A percentile compares a stretch with the other conserved stretches of the same genome.
Conservation (phyloP, 1,140 invertebrate species). For the Pseudomyrmex pallidus region DNA sequence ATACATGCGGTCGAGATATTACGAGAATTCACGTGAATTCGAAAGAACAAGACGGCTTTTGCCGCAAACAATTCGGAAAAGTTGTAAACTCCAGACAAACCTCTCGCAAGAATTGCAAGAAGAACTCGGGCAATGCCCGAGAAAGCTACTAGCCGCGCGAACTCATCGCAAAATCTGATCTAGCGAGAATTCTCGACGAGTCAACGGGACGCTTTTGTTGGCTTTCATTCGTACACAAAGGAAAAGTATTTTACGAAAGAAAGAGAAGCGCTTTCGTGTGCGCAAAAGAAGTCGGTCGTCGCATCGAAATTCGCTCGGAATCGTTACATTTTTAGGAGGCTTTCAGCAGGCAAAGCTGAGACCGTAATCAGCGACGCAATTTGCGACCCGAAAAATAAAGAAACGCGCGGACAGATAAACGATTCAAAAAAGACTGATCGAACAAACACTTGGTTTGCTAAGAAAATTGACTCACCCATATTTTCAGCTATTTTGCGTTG, state of each 20-base stretch:
- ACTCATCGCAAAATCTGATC: constrained; percentile 42
- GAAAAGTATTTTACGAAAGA: constrained; percentile 36
- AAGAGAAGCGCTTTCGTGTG: background rate
- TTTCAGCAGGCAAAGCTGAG: background rate
- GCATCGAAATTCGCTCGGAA: constrained; percentile 30
- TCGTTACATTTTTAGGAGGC: constrained; percentile 54
- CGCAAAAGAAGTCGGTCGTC: background rate
- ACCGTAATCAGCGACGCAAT: constrained; percentile 6
- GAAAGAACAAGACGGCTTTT: constrained; percentile 41
- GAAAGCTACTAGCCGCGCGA: constrained; percentile 31
- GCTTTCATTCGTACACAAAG: constrained; percentile 45
- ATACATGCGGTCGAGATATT: constrained; percentile 31
- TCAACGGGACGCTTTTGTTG: constrained; percentile 33
- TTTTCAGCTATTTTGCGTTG: constrained; percentile 67
- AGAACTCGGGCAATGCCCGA: constrained; percentile 24
- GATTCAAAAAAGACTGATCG: background rate
- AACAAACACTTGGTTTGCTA: background rate
- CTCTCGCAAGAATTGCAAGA: constrained; percentile 32
- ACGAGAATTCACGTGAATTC: constrained; percentile 25
- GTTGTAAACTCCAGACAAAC: constrained; percentile 37
- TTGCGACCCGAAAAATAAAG: background rate
- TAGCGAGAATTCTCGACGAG: constrained; percentile 32
- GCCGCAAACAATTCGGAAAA: constrained; percentile 35
- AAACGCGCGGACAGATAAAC: background rate
- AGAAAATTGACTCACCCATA: constrained; percentile 76